These are phyloP conservation scores for Polyploca ridens DNA, from an alignment of 2,888 invertebrate genomes.

Conservation along the genomic window DNA sequence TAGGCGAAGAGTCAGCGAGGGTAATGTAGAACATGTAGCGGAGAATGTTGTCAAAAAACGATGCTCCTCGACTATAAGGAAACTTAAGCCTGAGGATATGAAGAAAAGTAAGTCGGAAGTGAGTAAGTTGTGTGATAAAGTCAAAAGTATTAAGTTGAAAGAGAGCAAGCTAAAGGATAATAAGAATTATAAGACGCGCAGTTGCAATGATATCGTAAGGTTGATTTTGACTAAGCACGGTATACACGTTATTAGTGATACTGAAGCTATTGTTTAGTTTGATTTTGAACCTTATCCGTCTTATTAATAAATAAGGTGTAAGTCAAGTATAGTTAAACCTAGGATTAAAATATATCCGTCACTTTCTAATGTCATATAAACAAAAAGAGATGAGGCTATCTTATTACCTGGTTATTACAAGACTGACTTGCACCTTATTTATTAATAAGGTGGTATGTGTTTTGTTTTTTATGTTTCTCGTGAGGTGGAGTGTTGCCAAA, in stretches of 20 bases:
- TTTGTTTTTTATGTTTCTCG: too few species aligned
- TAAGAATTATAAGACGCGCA: conserved; percentile 72
- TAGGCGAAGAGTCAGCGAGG: conserved; percentile 70
- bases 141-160: conserved; percentile 75
- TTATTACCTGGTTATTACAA: too few species aligned
- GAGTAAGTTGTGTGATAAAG: conserved; percentile 78
- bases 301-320: too few species aligned
- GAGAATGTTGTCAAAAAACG: conserved; percentile 61
- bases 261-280: conserved; percentile 87
- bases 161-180: conserved; percentile 47
- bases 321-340: too few species aligned
- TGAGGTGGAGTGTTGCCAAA: background rate
- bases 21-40: conserved; percentile 58
- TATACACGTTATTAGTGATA: conserved; percentile 91
- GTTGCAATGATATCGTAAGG: conserved; percentile 86
- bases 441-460: too few species aligned
- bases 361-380: too few species aligned
- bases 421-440: too few species aligned
- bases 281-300: background rate
- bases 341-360: too few species aligned
- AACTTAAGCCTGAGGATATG: conserved; percentile 68
- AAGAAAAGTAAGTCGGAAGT: conserved; percentile 80
- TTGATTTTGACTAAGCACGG: conserved; percentile 91
- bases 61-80: conserved; percentile 72
- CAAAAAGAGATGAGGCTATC: too few species aligned